Base-by-base conservation (phyloP, 2,888 invertebrate genomes). In the Leistus spinibarbis region DNA sequence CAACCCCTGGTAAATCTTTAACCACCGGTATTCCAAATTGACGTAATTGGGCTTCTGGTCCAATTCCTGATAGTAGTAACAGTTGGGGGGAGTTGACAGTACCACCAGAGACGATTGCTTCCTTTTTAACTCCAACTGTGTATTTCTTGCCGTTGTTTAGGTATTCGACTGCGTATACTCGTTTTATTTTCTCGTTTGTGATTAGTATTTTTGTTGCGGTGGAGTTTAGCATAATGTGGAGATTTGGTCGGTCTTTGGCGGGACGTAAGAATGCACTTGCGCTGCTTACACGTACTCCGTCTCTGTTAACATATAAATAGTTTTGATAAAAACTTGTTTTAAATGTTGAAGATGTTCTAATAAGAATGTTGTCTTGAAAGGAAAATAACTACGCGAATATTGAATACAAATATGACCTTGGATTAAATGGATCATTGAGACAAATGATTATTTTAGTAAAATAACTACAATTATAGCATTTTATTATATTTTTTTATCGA, bases 71-170 rank as follows among this genome's bases (percentile, higher is more conserved):
- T 2, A 91, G 87, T 2, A 92, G 81, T 2, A 92, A 86, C 10
- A 92, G 84, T 84, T 92, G 91, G 0, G 92, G 92, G 0, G 91
- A 89, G 83, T 91, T 91, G 9, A 92, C 82, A 0, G 92, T 88
- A 0, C 92, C 92, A 2, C 87, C 90, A 1, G 90, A 89, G 16
- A 92, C 81, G 54, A 92, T 86, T 2, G 89, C 89, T 87, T 90
- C 90, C 79, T 88, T 88, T 24, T 82, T 86, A 9, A 88, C 89
- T 9, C 83, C 84, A 0, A 89, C 89, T 1, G 82, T 84, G 76
- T 84, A 86, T 2, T 83, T 85, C 76, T 84, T 81, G 0, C 88
- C 88, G 24, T 88, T 84, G 79, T 89, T 88, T 3, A 89, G 81
- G 78, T 90, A 92, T 80, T 92, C 89, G 0, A 92, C 90, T 0